Percentiles rank a stretch among this genome's conserved stretches.
phyloP scores from a whole-genome alignment of 2,797 vertebrate genomes.

The Rhodeus uyekii region DNA sequence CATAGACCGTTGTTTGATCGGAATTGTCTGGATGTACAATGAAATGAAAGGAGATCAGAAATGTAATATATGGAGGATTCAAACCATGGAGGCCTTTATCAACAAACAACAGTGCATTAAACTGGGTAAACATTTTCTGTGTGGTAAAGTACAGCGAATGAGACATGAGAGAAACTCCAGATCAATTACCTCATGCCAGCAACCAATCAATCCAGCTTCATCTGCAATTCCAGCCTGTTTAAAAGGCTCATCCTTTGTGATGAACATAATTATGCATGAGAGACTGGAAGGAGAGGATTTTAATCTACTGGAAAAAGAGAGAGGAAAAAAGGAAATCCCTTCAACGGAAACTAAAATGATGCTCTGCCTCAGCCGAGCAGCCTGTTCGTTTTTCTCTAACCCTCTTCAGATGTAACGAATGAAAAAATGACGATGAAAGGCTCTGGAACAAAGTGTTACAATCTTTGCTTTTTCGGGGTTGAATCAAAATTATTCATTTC shows the following conservation, averaged over 20 bases:
- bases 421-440: constrained; percentile 22
- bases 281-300: constrained; percentile 42
- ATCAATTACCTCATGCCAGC: constrained; percentile 63
- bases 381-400: not conserved
- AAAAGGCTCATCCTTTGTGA: constrained; percentile 58
- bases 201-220: constrained; percentile 67
- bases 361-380: not conserved
- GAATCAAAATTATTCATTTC: constrained; percentile 24
- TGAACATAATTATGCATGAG: constrained; percentile 64
- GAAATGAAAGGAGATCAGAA: too few relatives aligned
- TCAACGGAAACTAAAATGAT: constrained; percentile 1
- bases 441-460: constrained; percentile 24
- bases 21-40: too few relatives aligned
- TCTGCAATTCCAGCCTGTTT: constrained; percentile 66
- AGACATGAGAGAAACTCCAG: constrained; percentile 32
- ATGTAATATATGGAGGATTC: too few relatives aligned
- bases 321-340: constrained; percentile 27
- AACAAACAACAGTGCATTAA: too few relatives aligned
- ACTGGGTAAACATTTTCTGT: too few relatives aligned
- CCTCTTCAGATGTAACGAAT: constrained; percentile 1
- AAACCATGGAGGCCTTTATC: too few relatives aligned
- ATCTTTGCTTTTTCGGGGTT: constrained; percentile 24
- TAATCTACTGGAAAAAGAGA: constrained; percentile 39
- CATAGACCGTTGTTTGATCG: too few relatives aligned
- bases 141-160: not conserved